Evolutionary conservation across 2,113 vertebrate species (phyloP).

Genomic region (Ranitomeya imitator): DNA sequence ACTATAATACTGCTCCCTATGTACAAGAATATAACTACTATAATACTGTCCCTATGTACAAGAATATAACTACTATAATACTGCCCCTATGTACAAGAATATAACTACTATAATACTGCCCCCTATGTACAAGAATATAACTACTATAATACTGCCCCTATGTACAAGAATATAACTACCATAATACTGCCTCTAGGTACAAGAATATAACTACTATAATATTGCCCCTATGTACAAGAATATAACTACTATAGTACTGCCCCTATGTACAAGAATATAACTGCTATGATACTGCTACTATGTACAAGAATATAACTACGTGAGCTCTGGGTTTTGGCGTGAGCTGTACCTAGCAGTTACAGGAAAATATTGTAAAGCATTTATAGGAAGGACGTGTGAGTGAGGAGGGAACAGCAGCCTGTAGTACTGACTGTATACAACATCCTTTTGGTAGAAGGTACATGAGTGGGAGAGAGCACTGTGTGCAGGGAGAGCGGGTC

Average conservation of each 20-base stretch:
- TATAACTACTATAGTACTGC: no score
- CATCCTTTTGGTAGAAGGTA: neutral
- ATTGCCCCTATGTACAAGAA: no score
- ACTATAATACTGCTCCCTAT: neutral
- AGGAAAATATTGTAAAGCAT: neutral
- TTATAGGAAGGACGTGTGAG: neutral
- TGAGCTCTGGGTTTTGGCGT: no score
- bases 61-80: slow-evolving; percentile 1
- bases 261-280: no score
- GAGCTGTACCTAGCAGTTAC: no score
- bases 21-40: neutral
- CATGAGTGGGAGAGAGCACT: neutral
- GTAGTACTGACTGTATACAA: neutral
- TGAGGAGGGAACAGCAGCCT: neutral
- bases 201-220: neutral
- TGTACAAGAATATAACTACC: neutral
- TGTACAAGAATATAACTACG: no score
- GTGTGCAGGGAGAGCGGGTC: neutral
- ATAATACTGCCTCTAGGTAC: neutral
- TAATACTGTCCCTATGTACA: neutral
- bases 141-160: neutral
- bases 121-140: neutral
- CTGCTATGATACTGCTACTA: no score
- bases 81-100: neutral
- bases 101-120: slow-evolving; percentile 1